Evolutionary conservation across 2,888 invertebrate species (phyloP).

Genomic region (Tigriopus californicus): DNA sequence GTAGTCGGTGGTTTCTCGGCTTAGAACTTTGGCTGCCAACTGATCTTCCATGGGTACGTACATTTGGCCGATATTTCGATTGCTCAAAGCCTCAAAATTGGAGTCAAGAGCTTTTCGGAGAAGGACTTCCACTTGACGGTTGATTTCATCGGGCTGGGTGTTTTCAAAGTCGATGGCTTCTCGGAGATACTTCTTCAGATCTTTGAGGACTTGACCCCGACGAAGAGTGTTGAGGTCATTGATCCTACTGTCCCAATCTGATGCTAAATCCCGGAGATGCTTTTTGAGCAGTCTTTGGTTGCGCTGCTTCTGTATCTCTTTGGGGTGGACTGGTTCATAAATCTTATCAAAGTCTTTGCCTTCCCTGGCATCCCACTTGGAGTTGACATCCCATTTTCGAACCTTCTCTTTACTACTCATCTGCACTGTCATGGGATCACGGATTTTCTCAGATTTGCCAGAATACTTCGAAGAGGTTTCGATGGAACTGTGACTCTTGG

Average conservation of each 20-base stretch:
- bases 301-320: neutral
- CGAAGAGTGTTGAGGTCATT: slow-evolving; percentile 12
- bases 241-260: slow-evolving; percentile 7
- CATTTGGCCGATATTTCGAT: slow-evolving; percentile 22
- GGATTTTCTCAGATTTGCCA: neutral
- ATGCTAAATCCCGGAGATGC: neutral
- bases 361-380: neutral
- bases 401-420: too few relatives aligned
- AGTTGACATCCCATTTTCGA: neutral
- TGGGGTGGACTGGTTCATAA: neutral
- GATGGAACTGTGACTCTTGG: neutral
- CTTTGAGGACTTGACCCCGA: slow-evolving; percentile 15
- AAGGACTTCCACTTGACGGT: slow-evolving; percentile 19
- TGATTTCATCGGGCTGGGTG: slow-evolving; percentile 17
- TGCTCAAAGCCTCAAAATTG: slow-evolving; percentile 19
- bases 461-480: neutral
- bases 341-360: neutral
- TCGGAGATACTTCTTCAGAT: slow-evolving; percentile 19
- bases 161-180: slow-evolving; percentile 19
- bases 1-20: slow-evolving; percentile 19
- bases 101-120: slow-evolving; percentile 22
- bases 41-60: slow-evolving; percentile 22
- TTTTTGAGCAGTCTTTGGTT: neutral
- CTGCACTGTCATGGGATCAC: neutral
- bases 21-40: slow-evolving; percentile 15